A percentile compares a stretch with the other conserved stretches of the same genome.
These are phyloP conservation scores for Trochalopteron elliotii DNA, from an alignment of 2,113 vertebrate species.

Conservation along the genomic window DNA sequence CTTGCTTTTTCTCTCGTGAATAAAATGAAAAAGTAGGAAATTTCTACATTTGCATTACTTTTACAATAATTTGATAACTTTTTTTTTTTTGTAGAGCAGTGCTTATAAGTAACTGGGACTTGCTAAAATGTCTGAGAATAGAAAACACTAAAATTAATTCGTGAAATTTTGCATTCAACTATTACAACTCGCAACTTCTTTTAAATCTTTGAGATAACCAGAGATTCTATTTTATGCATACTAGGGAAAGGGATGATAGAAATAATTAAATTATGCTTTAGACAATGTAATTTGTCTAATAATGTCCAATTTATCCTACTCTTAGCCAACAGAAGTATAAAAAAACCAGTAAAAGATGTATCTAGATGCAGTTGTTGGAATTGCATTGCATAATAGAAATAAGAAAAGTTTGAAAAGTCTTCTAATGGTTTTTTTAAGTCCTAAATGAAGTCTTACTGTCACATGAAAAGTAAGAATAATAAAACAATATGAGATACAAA, in stretches of 20 bases:
- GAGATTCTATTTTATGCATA: neutral
- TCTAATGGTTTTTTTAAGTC: neutral
- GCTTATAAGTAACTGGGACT: neutral
- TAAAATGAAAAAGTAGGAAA: neutral
- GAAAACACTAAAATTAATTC: neutral
- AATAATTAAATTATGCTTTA: neutral
- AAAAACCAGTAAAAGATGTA: neutral
- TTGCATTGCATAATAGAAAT: neutral
- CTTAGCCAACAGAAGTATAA: neutral
- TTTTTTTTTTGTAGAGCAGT: neutral
- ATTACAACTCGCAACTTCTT: neutral
- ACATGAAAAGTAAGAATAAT: neutral
- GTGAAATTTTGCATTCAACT: neutral
- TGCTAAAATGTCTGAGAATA: neutral
- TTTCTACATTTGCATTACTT: neutral
- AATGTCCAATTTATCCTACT: neutral
- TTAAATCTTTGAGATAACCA: neutral
- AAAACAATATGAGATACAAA: neutral
- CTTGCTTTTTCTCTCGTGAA: neutral
- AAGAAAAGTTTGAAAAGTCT: neutral
- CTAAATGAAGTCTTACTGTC: neutral
- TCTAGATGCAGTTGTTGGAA: neutral
- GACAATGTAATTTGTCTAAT: neutral
- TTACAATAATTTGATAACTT: neutral
- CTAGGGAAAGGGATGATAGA: neutral